phyloP scores from a whole-genome alignment of 2,113 vertebrate genomes.

The Brienomyrus brachyistius region DNA sequence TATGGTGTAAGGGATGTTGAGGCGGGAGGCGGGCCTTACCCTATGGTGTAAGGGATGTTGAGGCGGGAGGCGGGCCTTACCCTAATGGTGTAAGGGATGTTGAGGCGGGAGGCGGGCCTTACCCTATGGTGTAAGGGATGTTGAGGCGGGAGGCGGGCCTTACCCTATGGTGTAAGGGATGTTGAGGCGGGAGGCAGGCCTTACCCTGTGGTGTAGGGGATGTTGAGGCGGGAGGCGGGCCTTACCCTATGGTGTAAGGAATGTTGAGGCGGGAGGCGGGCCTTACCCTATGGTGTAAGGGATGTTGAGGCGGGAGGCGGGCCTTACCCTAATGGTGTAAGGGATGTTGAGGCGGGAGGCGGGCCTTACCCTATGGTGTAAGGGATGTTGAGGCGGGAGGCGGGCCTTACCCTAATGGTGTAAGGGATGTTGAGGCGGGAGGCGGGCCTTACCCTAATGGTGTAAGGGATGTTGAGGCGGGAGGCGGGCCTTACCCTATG shows the following conservation, averaged over 20 bases:
- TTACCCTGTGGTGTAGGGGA: constrained; percentile 94
- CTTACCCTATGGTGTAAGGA: constrained; percentile 92
- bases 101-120: constrained; percentile 57
- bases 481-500: constrained; percentile 70
- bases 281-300: constrained; percentile 93
- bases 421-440: constrained; percentile 58
- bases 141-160: constrained; percentile 65
- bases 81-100: constrained; percentile 97
- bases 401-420: constrained; percentile 80
- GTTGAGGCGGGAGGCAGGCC: constrained; percentile 24
- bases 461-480: constrained; percentile 88
- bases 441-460: constrained; percentile 74
- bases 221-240: constrained; percentile 64
- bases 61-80: constrained; percentile 60
- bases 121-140: constrained; percentile 97
- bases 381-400: constrained; percentile 76
- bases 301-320: constrained; percentile 68
- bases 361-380: constrained; percentile 86
- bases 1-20: constrained; percentile 97
- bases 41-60: constrained; percentile 97
- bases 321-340: constrained; percentile 89
- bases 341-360: constrained; percentile 42
- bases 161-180: constrained; percentile 89
- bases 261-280: too few species aligned
- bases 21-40: constrained; percentile 58